These are phyloP conservation scores for Metellina segmentata DNA, from an alignment of 2,888 invertebrate genomes.

Conservation along the genomic window DNA sequence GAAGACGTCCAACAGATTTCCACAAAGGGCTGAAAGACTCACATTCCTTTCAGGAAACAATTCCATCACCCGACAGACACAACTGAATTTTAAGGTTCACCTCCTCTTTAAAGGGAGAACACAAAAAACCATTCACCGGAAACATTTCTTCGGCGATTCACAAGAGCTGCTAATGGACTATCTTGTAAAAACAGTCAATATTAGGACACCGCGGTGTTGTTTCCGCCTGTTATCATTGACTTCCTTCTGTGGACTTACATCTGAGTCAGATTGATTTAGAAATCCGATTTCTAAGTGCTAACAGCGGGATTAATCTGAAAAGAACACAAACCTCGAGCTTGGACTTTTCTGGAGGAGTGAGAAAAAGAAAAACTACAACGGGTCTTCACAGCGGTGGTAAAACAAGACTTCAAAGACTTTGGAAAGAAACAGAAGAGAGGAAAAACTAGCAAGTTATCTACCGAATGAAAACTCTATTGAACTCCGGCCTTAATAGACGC, in stretches of 20 bases:
- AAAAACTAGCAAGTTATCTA: conserved; percentile 17
- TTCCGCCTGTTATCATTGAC: conserved; percentile 34
- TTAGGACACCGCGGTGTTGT: conserved; percentile 48
- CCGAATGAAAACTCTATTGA: conserved; percentile 55
- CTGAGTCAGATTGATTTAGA: conserved; percentile 50
- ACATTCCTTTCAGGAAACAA: no score
- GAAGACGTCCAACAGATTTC: no score
- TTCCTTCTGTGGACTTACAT: conserved; percentile 48
- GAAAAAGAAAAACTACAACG: neutral
- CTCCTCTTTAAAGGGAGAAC: no score
- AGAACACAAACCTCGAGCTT: conserved; percentile 50
- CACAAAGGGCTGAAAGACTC: no score
- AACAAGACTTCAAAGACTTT: conserved; percentile 23
- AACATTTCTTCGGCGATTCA: conserved; percentile 26
- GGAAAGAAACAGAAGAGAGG: neutral
- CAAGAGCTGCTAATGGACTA: conserved; percentile 54
- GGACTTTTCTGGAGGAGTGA: conserved; percentile 6
- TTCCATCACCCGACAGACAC: no score
- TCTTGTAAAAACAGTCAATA: conserved; percentile 66
- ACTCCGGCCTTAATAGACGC: conserved; percentile 34
- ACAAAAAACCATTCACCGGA: conserved; percentile 27
- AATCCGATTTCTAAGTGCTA: conserved; percentile 48
- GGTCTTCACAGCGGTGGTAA: neutral
- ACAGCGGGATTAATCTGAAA: conserved; percentile 58
- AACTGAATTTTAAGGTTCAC: no score